Percentiles rank a stretch among this genome's conserved stretches.
These are phyloP conservation scores for Stegana nigrithorax DNA, from an alignment of 2,888 invertebrate species.

Conservation along the genomic window DNA sequence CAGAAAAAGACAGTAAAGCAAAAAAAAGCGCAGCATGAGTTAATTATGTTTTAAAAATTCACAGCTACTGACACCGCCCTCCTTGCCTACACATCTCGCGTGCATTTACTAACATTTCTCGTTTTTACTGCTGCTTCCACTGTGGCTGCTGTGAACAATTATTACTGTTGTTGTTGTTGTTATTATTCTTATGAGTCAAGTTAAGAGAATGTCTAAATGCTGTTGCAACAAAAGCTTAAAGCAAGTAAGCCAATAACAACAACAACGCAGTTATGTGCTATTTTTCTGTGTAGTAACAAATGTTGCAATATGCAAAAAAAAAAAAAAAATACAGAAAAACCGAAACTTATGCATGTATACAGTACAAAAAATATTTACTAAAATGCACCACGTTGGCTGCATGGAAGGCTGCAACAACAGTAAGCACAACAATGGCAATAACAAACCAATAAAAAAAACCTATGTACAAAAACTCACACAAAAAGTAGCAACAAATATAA, in stretches of 20 bases:
- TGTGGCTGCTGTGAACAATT: constrained; percentile 9
- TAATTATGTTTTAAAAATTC: constrained; percentile 1
- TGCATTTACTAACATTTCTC: too few species aligned
- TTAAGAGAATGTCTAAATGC: constrained; percentile 38
- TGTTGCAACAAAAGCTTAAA: constrained; percentile 33
- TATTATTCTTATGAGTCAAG: constrained; percentile 24
- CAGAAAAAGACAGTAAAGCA: too few species aligned
- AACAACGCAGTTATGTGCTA: constrained; percentile 34
- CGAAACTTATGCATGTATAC: neutral
- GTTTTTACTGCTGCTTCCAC: neutral
- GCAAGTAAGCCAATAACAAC: neutral
- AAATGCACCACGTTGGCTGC: constrained; percentile 9
- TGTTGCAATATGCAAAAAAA: constrained; percentile 4
- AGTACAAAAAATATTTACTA: too few species aligned
- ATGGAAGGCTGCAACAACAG: neutral
- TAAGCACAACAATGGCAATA: neutral
- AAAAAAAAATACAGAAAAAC: neutral
- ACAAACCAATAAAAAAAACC: neutral
- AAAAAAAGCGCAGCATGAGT: neutral
- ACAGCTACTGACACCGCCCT: too few species aligned
- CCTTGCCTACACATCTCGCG: too few species aligned
- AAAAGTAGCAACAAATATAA: neutral
- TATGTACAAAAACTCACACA: neutral
- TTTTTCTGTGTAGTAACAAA: constrained; percentile 16
- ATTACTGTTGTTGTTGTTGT: too few species aligned